Base-by-base conservation (phyloP, 1,140 invertebrate genomes). In the Pseudomyrmex dendroicus region DNA sequence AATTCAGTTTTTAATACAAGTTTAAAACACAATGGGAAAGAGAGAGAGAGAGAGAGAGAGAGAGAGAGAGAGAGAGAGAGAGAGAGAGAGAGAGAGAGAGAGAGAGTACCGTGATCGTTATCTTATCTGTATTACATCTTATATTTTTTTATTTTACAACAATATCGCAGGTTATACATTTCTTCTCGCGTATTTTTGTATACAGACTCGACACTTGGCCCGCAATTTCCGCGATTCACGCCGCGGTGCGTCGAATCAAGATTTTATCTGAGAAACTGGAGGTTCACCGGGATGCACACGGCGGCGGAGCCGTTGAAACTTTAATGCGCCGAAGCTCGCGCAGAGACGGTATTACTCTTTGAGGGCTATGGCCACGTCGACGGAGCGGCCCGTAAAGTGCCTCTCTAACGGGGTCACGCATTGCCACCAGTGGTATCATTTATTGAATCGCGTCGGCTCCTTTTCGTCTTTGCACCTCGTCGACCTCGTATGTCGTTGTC, bases 331-430 rank as follows among this genome's bases (percentile, higher is more conserved):
- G 50, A 74, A 70, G 46, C 50, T 73, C 48, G 66, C 54, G 61
- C 35, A 48, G 64, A 78, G 64, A 52, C 70, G 46, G 67, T 83
- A 78, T 86, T 86, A 82, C 77, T 86, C 73, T 66, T 68, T 25
- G 74, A 82, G 68, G 64, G 76, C 83, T 82, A 77, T 48, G 68
- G 72, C 64, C 59, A 74, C 84, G 85, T 57, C 68, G 85, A 20
- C 48, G 83, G 35, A 72, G 80, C 67, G 77, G 76, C 62, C 83
- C 82, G 87, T 88, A 91, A 93, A 93, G 86, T 85, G 88, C 78
- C 78, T 89, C 78, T 90, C 91, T 93, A 93, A 93, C 92, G 88
- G 91, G 89, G 90, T 92, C 91, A 89, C 89, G 86, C 88, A 86
- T 91, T 83, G 88, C 82, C 80, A 86, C 88, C 73, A 70, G 85